A percentile compares a stretch with the other conserved stretches of the same genome.
phyloP scores from a whole-genome alignment of 2,888 invertebrate species.

The Rotaria magnacalcarata region DNA sequence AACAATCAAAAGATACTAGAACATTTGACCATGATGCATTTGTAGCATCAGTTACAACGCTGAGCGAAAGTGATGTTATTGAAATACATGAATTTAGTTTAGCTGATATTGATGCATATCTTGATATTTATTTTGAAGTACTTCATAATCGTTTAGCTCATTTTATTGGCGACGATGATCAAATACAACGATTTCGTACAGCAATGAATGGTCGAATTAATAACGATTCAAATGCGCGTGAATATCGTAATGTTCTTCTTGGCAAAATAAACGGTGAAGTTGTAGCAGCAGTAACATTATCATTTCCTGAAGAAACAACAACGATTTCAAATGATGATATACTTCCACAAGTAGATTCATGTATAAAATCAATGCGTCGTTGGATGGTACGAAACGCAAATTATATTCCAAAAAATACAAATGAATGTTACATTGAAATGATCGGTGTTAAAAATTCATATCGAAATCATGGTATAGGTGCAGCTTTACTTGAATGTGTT shows the following conservation, averaged over 20 bases:
- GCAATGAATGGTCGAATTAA: neutral
- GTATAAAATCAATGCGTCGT: neutral
- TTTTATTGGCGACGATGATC: neutral
- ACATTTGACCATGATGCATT: neutral
- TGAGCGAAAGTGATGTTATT: neutral
- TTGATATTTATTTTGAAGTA: slow-evolving; percentile 35
- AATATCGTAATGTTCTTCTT: slow-evolving; percentile 16
- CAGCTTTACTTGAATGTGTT: slow-evolving; percentile 4
- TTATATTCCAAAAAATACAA: neutral
- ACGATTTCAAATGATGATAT: neutral
- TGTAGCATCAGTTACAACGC: neutral
- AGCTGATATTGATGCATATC: neutral
- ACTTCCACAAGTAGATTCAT: neutral
- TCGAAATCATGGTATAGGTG: slow-evolving; percentile 3
- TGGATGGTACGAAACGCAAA: slow-evolving; percentile 11
- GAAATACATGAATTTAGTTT: slow-evolving; percentile 18
- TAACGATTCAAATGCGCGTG: neutral
- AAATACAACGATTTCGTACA: neutral
- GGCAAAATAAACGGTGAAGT: slow-evolving; percentile 10
- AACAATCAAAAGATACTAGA: neutral
- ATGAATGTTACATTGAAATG: slow-evolving; percentile 34
- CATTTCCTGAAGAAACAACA: neutral
- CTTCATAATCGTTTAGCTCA: slow-evolving; percentile 9
- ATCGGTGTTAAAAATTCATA: neutral
- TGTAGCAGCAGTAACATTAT: neutral